Evolutionary conservation across 1,140 invertebrate species (phyloP).

Genomic region (Nomia melanderi): DNA sequence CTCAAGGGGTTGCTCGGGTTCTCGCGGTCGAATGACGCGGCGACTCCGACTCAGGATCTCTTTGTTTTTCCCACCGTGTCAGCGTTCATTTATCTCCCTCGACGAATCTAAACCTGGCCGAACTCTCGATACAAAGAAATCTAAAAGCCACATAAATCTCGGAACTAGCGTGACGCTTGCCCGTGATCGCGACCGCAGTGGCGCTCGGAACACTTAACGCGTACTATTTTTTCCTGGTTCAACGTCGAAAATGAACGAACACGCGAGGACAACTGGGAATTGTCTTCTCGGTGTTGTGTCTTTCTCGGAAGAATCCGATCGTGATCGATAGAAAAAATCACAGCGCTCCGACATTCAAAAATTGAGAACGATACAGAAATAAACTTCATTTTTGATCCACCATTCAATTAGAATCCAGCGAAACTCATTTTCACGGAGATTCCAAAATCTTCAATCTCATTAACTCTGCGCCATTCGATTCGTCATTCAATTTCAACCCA

Average conservation of each 20-base stretch:
- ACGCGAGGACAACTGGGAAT: background rate
- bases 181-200: too few relatives aligned
- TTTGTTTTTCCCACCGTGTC: background rate
- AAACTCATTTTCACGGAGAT: too few relatives aligned
- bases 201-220: background rate
- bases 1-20: too few relatives aligned
- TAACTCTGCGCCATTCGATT: too few relatives aligned
- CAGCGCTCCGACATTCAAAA: too few relatives aligned
- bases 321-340: background rate
- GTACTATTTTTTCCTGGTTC: background rate
- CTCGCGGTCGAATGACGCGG: too few relatives aligned
- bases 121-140: background rate
- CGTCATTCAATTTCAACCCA: too few relatives aligned
- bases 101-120: slow-evolving; percentile 6
- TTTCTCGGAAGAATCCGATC: background rate
- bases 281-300: background rate
- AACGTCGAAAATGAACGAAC: background rate
- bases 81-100: background rate
- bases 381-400: too few relatives aligned
- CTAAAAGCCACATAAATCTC: slow-evolving; percentile 16
- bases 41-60: background rate
- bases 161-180: too few relatives aligned
- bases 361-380: too few relatives aligned
- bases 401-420: too few relatives aligned
- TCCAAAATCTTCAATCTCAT: too few relatives aligned